Conservation (phyloP, 2,797 vertebrate species). For the Gambusia yucatana region DNA sequence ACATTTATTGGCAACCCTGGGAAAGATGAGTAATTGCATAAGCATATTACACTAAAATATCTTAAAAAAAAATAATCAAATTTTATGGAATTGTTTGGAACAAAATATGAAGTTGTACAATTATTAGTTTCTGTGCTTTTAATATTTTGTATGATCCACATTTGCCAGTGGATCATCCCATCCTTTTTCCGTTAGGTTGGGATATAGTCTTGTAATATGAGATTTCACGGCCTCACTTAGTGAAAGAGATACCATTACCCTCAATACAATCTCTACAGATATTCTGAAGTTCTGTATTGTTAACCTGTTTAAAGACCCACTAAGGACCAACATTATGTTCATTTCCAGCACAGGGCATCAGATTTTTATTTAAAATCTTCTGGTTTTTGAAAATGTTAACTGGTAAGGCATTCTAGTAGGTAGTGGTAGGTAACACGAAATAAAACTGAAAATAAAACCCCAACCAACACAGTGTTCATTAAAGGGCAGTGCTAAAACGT, state of each 20-base stretch:
- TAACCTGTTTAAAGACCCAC: not conserved
- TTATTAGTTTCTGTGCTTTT: not conserved
- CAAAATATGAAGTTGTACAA: not conserved
- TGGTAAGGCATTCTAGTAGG: not conserved
- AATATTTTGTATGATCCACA: not conserved
- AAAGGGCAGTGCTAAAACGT: no score
- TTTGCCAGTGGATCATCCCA: not conserved
- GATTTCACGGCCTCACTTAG: not conserved
- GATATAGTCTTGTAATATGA: not conserved
- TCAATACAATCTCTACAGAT: not conserved
- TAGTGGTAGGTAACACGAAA: no score
- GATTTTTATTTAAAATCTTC: not conserved
- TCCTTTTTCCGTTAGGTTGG: no score
- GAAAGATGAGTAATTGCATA: not conserved
- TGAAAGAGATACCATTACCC: not conserved
- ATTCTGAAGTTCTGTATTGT: not conserved
- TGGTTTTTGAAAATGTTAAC: not conserved
- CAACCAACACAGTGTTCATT: no score
- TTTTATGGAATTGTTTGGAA: not conserved
- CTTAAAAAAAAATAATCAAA: not conserved
- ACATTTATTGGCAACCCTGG: slow-evolving; percentile 1
- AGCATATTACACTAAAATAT: not conserved
- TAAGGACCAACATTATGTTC: not conserved
- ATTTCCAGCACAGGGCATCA: not conserved
- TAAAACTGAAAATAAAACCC: no score